These are phyloP conservation scores for Alcedo atthis DNA, from an alignment of 2,797 vertebrate species.

Conservation along the genomic window DNA sequence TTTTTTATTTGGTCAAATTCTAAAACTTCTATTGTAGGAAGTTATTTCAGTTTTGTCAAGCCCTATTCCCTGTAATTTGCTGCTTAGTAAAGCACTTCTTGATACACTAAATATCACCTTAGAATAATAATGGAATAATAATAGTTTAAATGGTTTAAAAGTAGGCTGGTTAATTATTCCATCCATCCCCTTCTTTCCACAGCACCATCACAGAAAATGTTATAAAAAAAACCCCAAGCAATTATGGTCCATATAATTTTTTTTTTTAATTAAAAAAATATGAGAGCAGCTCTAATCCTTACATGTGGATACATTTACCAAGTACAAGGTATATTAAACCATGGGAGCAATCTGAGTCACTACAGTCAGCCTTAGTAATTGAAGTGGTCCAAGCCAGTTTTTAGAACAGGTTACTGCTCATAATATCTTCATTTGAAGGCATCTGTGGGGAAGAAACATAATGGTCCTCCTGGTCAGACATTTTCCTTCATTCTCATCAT, in stretches of 20 bases:
- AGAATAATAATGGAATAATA: neutral
- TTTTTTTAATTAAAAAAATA: neutral
- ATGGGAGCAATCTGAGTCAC: neutral
- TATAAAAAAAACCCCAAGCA: slow-evolving; percentile 10
- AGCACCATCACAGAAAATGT: neutral
- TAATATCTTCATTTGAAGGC: neutral
- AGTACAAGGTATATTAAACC: neutral
- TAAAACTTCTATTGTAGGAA: neutral
- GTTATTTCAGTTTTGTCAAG: neutral
- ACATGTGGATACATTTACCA: neutral
- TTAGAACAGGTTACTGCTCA: neutral
- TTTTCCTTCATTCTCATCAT: neutral
- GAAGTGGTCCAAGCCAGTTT: neutral
- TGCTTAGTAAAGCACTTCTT: slow-evolving; percentile 4
- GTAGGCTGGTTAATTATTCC: neutral
- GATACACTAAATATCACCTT: neutral
- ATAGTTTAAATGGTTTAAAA: neutral
- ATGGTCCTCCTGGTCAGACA: neutral
- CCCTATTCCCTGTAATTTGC: neutral
- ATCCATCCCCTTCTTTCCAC: neutral
- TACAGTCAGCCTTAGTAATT: neutral
- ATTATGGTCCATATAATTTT: neutral
- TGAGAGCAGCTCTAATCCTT: neutral
- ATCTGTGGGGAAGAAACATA: neutral
- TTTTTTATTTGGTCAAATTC: neutral